Percentiles rank a stretch among this genome's conserved stretches.
Evolutionary conservation across 2,888 invertebrate genomes (phyloP).

Genomic region (Tethea ocularis): DNA sequence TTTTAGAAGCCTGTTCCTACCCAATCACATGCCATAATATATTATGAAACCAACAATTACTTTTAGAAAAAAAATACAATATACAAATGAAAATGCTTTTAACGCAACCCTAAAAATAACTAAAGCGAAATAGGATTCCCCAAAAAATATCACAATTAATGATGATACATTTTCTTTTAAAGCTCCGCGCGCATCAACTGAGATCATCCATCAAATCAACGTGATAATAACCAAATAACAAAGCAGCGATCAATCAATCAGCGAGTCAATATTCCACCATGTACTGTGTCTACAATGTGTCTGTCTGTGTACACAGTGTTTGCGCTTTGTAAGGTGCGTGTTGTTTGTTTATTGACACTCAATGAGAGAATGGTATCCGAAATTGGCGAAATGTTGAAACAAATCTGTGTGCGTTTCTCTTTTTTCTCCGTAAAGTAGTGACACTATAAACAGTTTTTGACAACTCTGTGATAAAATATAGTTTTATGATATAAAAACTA

Average conservation of each 20-base stretch:
- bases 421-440: too few relatives aligned
- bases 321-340: neutral
- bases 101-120: neutral
- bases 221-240: constrained; percentile 1
- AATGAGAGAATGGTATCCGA: neutral
- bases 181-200: neutral
- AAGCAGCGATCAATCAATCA: constrained; percentile 31
- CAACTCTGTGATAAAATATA: too few relatives aligned
- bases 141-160: constrained; percentile 1
- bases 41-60: too few relatives aligned
- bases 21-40: too few relatives aligned
- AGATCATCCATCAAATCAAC: constrained; percentile 2
- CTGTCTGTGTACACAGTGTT: neutral
- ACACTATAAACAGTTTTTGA: too few relatives aligned
- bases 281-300: constrained; percentile 1
- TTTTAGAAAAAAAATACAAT: neutral
- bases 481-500: too few relatives aligned
- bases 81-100: neutral
- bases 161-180: constrained; percentile 6
- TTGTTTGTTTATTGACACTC: neutral
- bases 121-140: too few relatives aligned
- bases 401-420: too few relatives aligned
- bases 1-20: too few relatives aligned
- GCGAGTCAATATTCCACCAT: constrained; percentile 25
- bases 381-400: neutral